Percentiles rank a stretch among this genome's conserved stretches.
phyloP scores from a whole-genome alignment of 2,888 invertebrate species.

The Apoderus coryli region DNA sequence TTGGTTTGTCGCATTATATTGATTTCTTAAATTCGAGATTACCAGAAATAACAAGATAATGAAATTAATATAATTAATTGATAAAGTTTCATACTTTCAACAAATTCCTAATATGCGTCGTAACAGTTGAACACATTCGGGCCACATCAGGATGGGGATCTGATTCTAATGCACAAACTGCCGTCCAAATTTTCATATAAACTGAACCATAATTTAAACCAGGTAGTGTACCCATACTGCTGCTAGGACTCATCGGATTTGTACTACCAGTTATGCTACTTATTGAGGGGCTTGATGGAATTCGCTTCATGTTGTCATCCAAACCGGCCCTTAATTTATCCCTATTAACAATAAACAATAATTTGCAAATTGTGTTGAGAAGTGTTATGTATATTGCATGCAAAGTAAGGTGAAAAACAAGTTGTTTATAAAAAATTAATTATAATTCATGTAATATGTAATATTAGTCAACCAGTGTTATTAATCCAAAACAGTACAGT shows the following conservation, averaged over 20 bases:
- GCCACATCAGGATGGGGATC: slow-evolving; percentile 84
- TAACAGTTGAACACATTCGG: slow-evolving; percentile 61
- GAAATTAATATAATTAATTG: not conserved
- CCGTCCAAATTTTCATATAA: slow-evolving; percentile 81
- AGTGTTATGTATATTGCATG: too few species aligned
- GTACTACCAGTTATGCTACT: slow-evolving; percentile 35
- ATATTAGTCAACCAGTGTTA: too few species aligned
- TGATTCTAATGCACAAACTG: slow-evolving; percentile 57
- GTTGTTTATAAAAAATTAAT: too few species aligned
- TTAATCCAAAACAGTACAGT: too few species aligned
- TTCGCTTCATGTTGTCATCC: slow-evolving; percentile 40
- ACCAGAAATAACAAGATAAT: not conserved
- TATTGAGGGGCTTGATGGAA: slow-evolving; percentile 56
- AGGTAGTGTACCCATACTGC: slow-evolving; percentile 32
- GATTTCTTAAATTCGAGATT: not conserved
- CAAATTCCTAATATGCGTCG: slow-evolving; percentile 62
- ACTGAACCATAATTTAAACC: slow-evolving; percentile 53
- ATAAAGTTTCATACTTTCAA: slow-evolving; percentile 34
- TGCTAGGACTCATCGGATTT: slow-evolving; percentile 17
- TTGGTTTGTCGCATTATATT: too few species aligned
- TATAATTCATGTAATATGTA: too few species aligned
- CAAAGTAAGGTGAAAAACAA: too few species aligned
- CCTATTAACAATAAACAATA: too few species aligned
- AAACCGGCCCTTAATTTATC: slow-evolving; percentile 15
- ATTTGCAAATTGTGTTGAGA: too few species aligned